Evolutionary conservation across 1,140 invertebrate species (phyloP).

Genomic region (Maniola jurtina): DNA sequence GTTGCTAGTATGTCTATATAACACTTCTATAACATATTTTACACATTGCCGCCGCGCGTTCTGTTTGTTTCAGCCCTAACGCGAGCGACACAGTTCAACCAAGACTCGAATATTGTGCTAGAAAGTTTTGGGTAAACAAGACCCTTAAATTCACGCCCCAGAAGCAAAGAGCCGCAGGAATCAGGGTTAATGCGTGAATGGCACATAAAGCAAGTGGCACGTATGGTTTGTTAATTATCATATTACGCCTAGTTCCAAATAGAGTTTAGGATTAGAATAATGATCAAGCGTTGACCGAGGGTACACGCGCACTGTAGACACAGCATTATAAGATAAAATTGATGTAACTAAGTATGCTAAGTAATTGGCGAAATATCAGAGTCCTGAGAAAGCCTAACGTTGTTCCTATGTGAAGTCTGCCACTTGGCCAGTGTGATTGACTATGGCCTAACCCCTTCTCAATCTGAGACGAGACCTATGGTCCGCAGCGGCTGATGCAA

Average conservation of each 20-base stretch:
- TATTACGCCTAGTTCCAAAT: slow-evolving; percentile 1
- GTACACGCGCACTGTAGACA: neutral
- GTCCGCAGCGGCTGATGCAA: too few species aligned
- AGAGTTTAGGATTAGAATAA: slow-evolving; percentile 6
- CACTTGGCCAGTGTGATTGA: too few species aligned
- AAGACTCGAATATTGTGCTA: neutral
- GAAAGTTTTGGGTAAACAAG: slow-evolving; percentile 31
- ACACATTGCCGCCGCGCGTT: too few species aligned
- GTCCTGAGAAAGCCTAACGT: too few species aligned
- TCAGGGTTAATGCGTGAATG: slow-evolving; percentile 36
- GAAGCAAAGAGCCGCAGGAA: slow-evolving; percentile 22
- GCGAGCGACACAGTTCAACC: slow-evolving; percentile 1
- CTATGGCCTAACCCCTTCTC: too few species aligned
- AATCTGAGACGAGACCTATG: too few species aligned
- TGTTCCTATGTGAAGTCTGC: too few species aligned
- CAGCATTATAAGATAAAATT: neutral
- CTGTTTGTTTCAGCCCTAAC: neutral
- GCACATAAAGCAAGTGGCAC: slow-evolving; percentile 32
- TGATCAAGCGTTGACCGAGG: neutral
- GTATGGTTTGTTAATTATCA: slow-evolving; percentile 12
- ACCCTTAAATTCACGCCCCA: slow-evolving; percentile 38
- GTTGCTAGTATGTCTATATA: too few species aligned
- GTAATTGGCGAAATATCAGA: too few species aligned
- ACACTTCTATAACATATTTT: too few species aligned
- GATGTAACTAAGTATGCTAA: neutral